phyloP scores from a whole-genome alignment of 2,797 vertebrate species.

The Anabacerthia variegaticeps region DNA sequence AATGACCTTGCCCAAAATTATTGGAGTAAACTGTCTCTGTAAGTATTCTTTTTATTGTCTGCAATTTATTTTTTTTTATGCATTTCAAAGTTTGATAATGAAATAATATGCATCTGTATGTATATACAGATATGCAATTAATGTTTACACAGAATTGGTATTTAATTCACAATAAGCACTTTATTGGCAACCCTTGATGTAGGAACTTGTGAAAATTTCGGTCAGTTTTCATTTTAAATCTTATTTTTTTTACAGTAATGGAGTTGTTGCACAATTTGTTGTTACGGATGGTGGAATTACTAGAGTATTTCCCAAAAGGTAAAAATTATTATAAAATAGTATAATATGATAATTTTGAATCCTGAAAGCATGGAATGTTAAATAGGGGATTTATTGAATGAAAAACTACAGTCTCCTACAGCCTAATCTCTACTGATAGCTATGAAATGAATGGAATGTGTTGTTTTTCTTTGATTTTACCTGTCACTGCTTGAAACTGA shows the following conservation, averaged over 20 bases:
- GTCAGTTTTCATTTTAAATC: background rate
- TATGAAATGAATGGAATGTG: background rate
- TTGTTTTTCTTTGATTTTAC: background rate
- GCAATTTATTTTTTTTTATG: background rate
- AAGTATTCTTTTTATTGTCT: conserved; percentile 71
- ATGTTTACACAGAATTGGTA: background rate
- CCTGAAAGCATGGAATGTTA: background rate
- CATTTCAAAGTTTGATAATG: background rate
- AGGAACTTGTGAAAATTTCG: background rate
- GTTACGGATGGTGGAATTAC: conserved; percentile 97
- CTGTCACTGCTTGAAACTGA: background rate
- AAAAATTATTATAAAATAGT: conserved; percentile 37
- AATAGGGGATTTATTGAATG: background rate
- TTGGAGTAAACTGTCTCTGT: conserved; percentile 90
- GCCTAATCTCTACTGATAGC: background rate
- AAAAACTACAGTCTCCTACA: background rate
- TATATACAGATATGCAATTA: background rate
- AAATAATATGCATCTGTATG: background rate
- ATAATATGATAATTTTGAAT: background rate
- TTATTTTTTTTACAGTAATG: conserved; percentile 82
- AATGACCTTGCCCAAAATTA: conserved; percentile 85
- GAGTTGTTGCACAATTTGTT: conserved; percentile 91
- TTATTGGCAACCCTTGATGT: background rate
- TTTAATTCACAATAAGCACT: background rate
- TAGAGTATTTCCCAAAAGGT: conserved; percentile 95